phyloP scores from a whole-genome alignment of 2,797 vertebrate genomes.

The Tamandua tetradactyla region DNA sequence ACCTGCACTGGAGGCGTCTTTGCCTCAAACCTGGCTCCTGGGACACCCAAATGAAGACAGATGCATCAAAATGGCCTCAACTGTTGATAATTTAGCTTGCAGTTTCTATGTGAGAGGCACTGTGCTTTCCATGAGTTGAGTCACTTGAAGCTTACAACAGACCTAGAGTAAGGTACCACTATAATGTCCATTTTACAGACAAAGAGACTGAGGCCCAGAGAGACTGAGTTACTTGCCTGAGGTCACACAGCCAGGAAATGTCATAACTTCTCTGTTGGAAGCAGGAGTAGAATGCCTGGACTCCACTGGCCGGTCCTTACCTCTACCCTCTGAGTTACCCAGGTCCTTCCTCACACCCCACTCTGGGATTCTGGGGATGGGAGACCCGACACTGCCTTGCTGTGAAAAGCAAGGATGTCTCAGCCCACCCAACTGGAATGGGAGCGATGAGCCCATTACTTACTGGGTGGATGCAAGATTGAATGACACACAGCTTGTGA shows the following conservation, averaged over 20 bases:
- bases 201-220: neutral
- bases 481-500: neutral
- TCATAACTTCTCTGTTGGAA: neutral
- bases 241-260: neutral
- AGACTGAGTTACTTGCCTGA: neutral
- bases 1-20: neutral
- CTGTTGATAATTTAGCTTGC: accelerated
- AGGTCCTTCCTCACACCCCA: accelerated
- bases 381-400: neutral
- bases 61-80: too few relatives aligned
- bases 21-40: neutral
- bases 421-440: neutral
- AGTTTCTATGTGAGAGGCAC: neutral
- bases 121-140: neutral
- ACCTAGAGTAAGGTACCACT: neutral
- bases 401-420: accelerated
- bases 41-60: neutral
- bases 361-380: neutral
- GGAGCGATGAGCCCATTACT: neutral
- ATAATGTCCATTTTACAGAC: accelerated
- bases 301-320: too few relatives aligned
- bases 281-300: neutral
- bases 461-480: neutral
- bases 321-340: neutral
- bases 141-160: neutral